These are phyloP conservation scores for Enteromius viviparus DNA, from an alignment of 2,797 vertebrate genomes.

Conservation along the genomic window DNA sequence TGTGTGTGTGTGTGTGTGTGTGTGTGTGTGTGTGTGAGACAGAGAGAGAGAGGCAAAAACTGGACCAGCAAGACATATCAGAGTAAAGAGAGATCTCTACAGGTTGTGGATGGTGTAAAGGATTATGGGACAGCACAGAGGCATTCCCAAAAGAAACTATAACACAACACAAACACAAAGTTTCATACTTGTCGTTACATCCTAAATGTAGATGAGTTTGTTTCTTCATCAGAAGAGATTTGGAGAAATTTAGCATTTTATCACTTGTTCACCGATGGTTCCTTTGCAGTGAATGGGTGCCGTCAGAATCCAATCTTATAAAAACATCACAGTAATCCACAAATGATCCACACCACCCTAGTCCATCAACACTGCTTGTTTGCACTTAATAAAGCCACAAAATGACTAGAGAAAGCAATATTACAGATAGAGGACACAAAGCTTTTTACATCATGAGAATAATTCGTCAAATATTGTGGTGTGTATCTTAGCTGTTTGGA, in stretches of 20 bases:
- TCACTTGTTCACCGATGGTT: neutral
- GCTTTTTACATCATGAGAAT: neutral
- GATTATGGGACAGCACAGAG: neutral
- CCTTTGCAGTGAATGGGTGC: neutral
- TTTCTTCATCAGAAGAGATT: neutral
- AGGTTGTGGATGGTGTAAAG: constrained; percentile 10
- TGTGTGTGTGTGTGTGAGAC: constrained; percentile 24
- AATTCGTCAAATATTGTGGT: neutral
- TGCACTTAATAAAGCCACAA: neutral
- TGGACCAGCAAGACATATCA: neutral
- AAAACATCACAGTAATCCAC: neutral
- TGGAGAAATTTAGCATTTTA: neutral
- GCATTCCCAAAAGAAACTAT: neutral
- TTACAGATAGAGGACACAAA: neutral
- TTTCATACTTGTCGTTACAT: neutral
- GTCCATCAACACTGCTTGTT: neutral
- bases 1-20: constrained; percentile 19
- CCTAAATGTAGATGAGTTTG: neutral
- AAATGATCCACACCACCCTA: neutral
- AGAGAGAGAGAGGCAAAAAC: neutral
- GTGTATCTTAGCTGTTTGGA: neutral
- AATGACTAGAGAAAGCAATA: neutral
- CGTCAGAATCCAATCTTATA: neutral
- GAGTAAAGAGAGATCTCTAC: neutral
- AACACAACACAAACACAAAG: neutral